These are phyloP conservation scores for Trachemys scripta DNA, from an alignment of 2,113 vertebrate genomes.

Conservation along the genomic window DNA sequence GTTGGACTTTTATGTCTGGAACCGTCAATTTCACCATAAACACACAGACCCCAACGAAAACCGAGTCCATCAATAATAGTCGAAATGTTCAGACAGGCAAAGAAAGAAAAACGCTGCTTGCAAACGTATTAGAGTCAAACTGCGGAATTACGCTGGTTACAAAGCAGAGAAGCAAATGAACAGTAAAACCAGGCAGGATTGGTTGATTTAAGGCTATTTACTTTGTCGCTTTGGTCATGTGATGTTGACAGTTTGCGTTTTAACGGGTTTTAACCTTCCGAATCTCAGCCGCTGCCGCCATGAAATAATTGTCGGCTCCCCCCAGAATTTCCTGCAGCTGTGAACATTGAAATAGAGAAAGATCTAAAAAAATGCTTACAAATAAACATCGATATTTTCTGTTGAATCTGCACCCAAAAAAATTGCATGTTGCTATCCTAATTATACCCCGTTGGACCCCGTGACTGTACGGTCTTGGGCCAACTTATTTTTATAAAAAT, in stretches of 20 bases:
- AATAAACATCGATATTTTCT: neutral
- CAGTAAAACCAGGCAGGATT: no score
- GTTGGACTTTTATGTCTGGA: neutral
- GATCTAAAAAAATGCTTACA: neutral
- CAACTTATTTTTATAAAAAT: neutral
- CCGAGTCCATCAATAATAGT: neutral
- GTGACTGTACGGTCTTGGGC: no score
- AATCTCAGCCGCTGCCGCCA: no score
- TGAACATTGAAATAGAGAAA: neutral
- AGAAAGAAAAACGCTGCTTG: no score
- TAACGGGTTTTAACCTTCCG: neutral
- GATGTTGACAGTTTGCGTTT: neutral
- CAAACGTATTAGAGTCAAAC: no score
- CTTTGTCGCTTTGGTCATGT: neutral
- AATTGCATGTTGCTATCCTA: no score
- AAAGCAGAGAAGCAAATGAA: no score
- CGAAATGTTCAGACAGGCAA: no score
- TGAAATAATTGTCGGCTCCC: neutral
- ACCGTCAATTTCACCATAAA: neutral
- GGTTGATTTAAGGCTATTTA: no score
- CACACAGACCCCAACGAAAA: neutral
- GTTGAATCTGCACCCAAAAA: neutral
- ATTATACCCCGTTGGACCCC: no score
- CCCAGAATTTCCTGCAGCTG: neutral
- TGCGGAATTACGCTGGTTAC: no score